Evolutionary conservation across 1,140 invertebrate species (phyloP), one percentile per base, ranked within the genome.

Genomic region (Cardiocondyla obscurior): DNA sequence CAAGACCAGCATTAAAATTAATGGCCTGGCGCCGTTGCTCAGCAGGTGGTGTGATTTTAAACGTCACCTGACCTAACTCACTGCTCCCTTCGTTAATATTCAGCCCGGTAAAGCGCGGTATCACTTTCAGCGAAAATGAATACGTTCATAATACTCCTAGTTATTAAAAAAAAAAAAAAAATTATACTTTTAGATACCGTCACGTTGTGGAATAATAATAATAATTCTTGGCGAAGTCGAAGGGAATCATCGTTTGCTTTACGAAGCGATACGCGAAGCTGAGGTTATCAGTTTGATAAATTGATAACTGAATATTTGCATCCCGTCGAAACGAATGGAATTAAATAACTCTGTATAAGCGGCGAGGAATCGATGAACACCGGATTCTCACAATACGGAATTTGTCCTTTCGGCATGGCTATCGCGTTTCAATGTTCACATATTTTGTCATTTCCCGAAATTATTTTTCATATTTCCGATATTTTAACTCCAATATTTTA

Each of bases 1-100:
- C 55, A 49, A 85, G 82, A 81, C 84, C 60, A 42, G 58, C 86
- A 88, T 89, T 88, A 89, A 89, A 89, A 89, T 88, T 87, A 88
- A 88, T 88, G 83, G 79, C 67, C 62, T 51, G 19, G 36, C 46
- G 42, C 28, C 86, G 72, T 57, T 69, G 72, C 57, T 83, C 83
- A 64, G 65, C 83, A 53, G 58, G 62, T 67, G 55, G 72, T 77
- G 65, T 73, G 85, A 88, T 83, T 88, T 87, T 87, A 84, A 87
- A 87, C 70, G 51, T 55, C 42, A 58, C 16, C 84, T 12, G 30
- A 73, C 65, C 69, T 51, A 28, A 33, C 70, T 86, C 57, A 36
- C 49, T 36, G 19, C 16, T n/a, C 12, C 19, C 44, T 53, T 82
- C 67, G 69, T 60, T 82, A 82, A 76, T 53, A 53, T 76, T 65